Evolutionary conservation across 92 coral and sea anemone genomes (phyloP).

Genomic region (Plumapathes pennacea): DNA sequence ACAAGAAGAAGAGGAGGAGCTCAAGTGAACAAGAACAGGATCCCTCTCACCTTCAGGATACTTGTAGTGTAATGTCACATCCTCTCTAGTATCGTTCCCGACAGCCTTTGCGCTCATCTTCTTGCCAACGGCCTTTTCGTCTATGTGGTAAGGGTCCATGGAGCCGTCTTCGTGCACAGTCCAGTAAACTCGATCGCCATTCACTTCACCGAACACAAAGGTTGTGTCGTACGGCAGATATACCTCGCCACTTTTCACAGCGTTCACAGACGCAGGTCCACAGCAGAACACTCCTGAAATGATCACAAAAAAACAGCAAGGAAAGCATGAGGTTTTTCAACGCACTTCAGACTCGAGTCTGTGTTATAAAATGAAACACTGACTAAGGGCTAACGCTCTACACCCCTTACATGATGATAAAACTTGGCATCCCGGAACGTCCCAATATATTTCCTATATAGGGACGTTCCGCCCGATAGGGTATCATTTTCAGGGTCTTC

Average conservation of each 20-base stretch:
- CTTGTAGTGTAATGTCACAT: constrained; percentile 32
- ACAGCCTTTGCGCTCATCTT: constrained; percentile 34
- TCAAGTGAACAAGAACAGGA: no score
- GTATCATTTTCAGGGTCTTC: no score
- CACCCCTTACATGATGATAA: no score
- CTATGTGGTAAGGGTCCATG: not conserved
- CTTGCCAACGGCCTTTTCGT: not conserved
- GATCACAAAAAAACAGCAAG: not conserved
- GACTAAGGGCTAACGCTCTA: no score
- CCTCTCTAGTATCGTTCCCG: constrained; percentile 25
- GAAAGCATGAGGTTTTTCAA: no score
- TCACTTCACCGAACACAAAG: constrained; percentile 86
- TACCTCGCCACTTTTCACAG: constrained; percentile 76
- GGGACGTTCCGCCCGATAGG: no score
- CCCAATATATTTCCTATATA: no score
- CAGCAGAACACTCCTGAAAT: constrained; percentile 57
- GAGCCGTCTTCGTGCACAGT: constrained; percentile 45
- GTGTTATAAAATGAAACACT: no score
- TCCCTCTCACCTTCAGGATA: constrained; percentile 20
- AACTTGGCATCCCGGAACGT: no score
- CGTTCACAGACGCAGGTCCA: constrained; percentile 89
- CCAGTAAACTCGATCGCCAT: constrained; percentile 85
- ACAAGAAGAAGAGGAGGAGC: no score
- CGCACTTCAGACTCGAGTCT: no score
- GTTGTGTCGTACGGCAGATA: constrained; percentile 74